Base-by-base conservation (phyloP, 2,113 vertebrate genomes). In the Machaerirhynchus nigripectus region DNA sequence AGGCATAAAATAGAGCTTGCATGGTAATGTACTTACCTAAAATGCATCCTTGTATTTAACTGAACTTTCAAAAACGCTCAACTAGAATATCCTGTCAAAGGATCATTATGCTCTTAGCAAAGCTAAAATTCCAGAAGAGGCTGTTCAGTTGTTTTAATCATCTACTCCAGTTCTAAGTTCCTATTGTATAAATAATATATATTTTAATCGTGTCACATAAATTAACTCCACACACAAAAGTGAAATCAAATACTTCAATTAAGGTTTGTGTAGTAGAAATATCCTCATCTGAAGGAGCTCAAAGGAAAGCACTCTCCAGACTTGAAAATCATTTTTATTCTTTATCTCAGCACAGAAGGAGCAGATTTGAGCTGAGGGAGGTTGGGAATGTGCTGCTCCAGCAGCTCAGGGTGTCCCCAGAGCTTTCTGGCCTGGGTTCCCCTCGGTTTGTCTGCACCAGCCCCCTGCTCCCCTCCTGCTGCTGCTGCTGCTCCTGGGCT, bases 181-280 rank as follows among this genome's bases (percentile, higher is more conserved):
- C 47, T 70, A 52, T 40, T 84, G 47, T 86, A 88, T 46, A 93
- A 88, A 90, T 77, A 93, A 91, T 83, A 71, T 20, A 6, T 49
- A 57, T 80, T 91, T 93, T 94, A 86, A 90, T 71, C 8, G 1
- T 76, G 75, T 74, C 85, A 93, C 82, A 86, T 61, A 95, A 89
- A 94, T 94, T 87, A 90, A 71, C 73, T 74, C 44, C 67, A 59
- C 76, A 74, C 18, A 84, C 44, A 86, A 80, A 94, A 78, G 33
- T 28, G 78, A 95, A 96, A 94, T 86, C 59, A 95, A 92, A 89
- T 64, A 74, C 78, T 94, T 93, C 69, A 91, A 24, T 95, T 71
- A 94, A 88, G 52, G n/a, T 73, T 83, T 53, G 37, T 53, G 46
- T 57, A 23, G 77, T 28, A 89, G 49, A 85, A 96, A 87, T 57